Base-by-base conservation (phyloP, 2,888 invertebrate genomes). In the Cenopis cana region DNA sequence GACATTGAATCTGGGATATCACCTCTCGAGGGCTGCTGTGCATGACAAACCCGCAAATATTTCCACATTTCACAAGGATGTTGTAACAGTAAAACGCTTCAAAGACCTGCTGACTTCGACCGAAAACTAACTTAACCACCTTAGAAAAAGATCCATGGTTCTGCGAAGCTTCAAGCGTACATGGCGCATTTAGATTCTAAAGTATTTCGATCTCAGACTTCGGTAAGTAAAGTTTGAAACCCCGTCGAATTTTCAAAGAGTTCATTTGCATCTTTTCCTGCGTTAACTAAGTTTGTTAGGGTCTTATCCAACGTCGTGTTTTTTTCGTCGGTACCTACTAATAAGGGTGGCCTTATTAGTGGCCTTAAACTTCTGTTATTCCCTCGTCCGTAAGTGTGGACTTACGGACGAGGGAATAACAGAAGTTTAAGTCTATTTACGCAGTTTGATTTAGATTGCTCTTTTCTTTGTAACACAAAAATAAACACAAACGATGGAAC, bases 231-330 rank as follows among this genome's bases (percentile, higher is more conserved):
- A 89, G 83, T 88, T 89, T 84, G 82, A 85, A 86, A 84, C 85
- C 84, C 82, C 80, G 84, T 87, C 82, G 86, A 90, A 89, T 89
- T 90, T 89, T 76, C 82, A 80, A 81, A 84, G 81, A 79, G 82
- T 82, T 82, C 83, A 90, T 90, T 90, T 91, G 87, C 88, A 90
- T 89, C 82, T 86, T 85, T 86, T 82, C 81, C 80, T 81, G 78
- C 80, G 82, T 86, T 85, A 87, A 83, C 78, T 82, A 81, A 86
- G 81, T 77, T 70, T 76, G 71, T 62, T 68, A 73, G 46, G 71
- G 69, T 76, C 75, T 75, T 75, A 69, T 66, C 65, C 74, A 75
- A 56, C 59, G 75, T 74, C 59, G 75, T 74, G 62, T 67, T 76
- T 72, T 59, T 41, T 67, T 54, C 68, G 12, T 41, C n/a, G 14